phyloP scores from a whole-genome alignment of 2,797 vertebrate genomes.

The Vultur gryphus region DNA sequence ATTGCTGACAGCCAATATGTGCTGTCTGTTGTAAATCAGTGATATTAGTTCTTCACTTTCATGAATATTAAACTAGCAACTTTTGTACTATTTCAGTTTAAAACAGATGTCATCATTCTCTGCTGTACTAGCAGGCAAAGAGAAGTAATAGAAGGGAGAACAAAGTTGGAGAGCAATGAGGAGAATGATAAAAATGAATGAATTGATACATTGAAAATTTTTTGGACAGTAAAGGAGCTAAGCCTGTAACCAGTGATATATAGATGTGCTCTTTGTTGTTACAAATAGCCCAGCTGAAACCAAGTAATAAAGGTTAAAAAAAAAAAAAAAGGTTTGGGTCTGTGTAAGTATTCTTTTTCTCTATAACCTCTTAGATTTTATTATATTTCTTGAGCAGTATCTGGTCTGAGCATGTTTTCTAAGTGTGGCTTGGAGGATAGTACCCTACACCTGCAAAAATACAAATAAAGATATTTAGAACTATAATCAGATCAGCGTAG shows the following conservation, averaged over 20 bases:
- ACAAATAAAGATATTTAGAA: neutral
- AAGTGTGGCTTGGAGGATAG: neutral
- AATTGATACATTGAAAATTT: neutral
- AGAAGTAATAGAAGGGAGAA: neutral
- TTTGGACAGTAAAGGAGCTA: neutral
- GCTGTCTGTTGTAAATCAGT: neutral
- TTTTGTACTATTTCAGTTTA: neutral
- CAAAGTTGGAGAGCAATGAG: neutral
- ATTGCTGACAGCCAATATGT: neutral
- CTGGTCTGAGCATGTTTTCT: neutral
- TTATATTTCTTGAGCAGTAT: neutral
- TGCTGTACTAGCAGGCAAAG: neutral
- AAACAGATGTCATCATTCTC: conserved; percentile 1
- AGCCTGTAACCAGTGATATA: neutral
- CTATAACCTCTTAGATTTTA: neutral
- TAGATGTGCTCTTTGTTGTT: neutral
- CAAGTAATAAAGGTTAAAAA: neutral
- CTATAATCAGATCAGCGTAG: neutral
- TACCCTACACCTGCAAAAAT: neutral
- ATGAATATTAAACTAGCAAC: conserved; percentile 1
- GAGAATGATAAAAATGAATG: neutral
- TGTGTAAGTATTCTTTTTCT: neutral
- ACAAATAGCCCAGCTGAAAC: neutral
- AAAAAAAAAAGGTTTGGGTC: neutral
- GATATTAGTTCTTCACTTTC: neutral